phyloP scores from a whole-genome alignment of 2,888 invertebrate species.

The Sicus ferrugineus region DNA sequence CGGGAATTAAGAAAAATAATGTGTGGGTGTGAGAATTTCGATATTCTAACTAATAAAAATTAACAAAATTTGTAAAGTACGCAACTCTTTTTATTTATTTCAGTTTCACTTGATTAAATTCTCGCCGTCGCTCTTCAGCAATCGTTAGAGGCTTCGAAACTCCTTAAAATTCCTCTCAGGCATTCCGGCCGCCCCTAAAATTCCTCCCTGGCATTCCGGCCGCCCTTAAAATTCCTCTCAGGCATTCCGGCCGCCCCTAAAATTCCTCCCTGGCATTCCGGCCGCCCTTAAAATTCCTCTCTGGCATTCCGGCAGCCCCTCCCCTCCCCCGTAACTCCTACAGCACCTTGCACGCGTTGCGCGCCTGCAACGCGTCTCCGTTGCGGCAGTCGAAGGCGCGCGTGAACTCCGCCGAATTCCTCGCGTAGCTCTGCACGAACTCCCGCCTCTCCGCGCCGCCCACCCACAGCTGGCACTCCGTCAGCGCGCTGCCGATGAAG shows the following conservation, averaged over 20 bases:
- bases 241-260: too few species aligned
- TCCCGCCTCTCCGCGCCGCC: constrained; percentile 46
- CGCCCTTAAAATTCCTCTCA: too few species aligned
- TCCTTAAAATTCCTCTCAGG: too few species aligned
- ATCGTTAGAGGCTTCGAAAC: too few species aligned
- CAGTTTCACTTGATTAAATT: neutral
- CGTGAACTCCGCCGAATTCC: constrained; percentile 54
- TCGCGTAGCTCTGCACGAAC: constrained; percentile 52
- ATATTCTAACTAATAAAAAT: too few species aligned
- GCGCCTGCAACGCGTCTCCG: constrained; percentile 48
- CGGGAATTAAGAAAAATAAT: constrained; percentile 40
- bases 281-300: neutral
- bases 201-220: too few species aligned
- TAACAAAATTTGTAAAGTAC: too few species aligned
- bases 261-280: too few species aligned
- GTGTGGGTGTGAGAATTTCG: constrained; percentile 32
- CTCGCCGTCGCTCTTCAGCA: too few species aligned
- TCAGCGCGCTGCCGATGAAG: constrained; percentile 52
- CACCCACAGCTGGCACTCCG: constrained; percentile 49
- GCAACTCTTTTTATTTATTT: neutral
- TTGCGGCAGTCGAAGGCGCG: constrained; percentile 53
- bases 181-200: too few species aligned
- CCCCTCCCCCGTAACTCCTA: constrained; percentile 3
- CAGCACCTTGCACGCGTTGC: constrained; percentile 44
- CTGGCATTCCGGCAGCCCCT: neutral